Base-by-base conservation (phyloP, 2,113 vertebrate species). In the Morone chrysops region DNA sequence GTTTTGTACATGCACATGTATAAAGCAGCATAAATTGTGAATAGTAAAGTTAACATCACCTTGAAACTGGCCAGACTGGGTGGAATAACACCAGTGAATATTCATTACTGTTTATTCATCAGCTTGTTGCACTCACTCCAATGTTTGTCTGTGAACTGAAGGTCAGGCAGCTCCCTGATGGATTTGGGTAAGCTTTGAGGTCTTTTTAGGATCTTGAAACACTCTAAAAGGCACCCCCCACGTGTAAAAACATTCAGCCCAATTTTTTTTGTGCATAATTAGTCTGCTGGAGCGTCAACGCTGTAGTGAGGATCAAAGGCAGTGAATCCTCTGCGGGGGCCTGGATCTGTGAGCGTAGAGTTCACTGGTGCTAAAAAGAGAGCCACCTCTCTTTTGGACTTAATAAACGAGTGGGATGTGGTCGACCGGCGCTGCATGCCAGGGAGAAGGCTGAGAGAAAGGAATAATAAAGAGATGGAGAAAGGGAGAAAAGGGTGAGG, bases 281-380 rank as follows among this genome's bases (percentile, higher is more conserved):
- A 84, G 51, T 65, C 75, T 73, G 22, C 65, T 81, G 40, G 48
- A 54, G 75, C 57, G 78, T 80, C 40, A 11, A 48, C 8, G 1
- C 45, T 53, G 60, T 65, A 79, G 76, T 31, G 75, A 78, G 63
- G 87, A 87, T 91, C 82, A 90, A 90, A 89, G 72, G 43, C 11
- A 45, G 45, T 5, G 50, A 40, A 59, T 54, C 43, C 65, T 83
- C 70, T 0, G 18, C 2, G 70, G 50, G 31, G 69, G 56, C 70
- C 57, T 50, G 74, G 74, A 41, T 86, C 63, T 70, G 68, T 43
- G 40, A 45, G 63, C 4, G 68, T 9, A 45, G 67, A 69, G 76
- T 83, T 92, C 80, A 87, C 57, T 62, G 77, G 5, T 47, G 77
- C 80, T 74, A 76, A 66, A 84, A 75, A 79, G 59, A 59, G 36